Evolutionary conservation across 2,113 vertebrate genomes (phyloP), one percentile per base, ranked within the genome.

Genomic region (Psettodes erumei): DNA sequence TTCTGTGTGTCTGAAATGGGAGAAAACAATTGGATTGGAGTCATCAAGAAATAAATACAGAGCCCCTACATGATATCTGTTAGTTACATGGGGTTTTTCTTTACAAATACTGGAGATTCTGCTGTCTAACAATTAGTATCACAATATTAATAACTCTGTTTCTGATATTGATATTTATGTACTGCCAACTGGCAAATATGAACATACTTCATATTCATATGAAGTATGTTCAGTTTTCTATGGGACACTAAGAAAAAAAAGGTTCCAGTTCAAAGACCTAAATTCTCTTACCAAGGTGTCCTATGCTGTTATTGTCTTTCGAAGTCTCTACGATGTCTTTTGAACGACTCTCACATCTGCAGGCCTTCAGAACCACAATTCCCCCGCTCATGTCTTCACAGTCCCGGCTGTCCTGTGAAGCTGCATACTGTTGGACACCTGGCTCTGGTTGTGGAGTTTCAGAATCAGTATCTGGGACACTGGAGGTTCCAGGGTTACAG

Each of bases 401-500:
- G 58, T 27, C 33, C 7, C 6, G 2, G 19, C 37, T 9, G 19
- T 70, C 38, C 60, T 8, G 12, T 21, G 16, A 23, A 23, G 40
- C 40, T 30, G 48, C 35, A 8, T 11, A 30, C 55, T 7, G 33
- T 21, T 16, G 25, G 40, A 55, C 25, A 3, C 65, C 69, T 27
- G 25, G n/a, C 2, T 55, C 54, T 40, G 18, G 54, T 1, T 18
- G 18, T n/a, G 35, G 33, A 8, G 32, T 30, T 42, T 75, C 37
- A 53, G 51, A 56, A 33, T 80, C 75, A 15, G 33, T 10, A 4
- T 81, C 81, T 23, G 82, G 75, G 47, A 79, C 23, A 40, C 76
- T 79, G 71, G 81, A 63, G 10, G 86, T 72, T 25, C 72, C 85
- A 8, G 84, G 89, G 80, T 94, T 94, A 73, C 91, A 89, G 74